Conservation (phyloP, 1,140 invertebrate species). For the Camponotus vicinus region DNA sequence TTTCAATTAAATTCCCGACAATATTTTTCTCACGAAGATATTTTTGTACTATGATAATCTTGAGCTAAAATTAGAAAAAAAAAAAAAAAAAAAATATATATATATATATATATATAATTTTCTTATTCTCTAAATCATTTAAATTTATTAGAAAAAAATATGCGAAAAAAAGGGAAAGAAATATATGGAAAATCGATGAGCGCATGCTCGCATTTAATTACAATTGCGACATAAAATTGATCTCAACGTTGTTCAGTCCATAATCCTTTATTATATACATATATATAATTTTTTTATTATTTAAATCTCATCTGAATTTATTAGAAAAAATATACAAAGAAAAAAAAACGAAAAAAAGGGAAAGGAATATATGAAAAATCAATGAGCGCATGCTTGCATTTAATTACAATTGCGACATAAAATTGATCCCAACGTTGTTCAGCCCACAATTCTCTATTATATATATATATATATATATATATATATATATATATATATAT, state of each 20-base stretch:
- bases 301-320: not conserved
- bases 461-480: too few species aligned
- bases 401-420: conserved; percentile 38
- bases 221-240: conserved; percentile 22
- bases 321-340: not conserved
- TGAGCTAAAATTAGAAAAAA: too few species aligned
- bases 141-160: not conserved
- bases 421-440: not conserved
- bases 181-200: conserved; percentile 18
- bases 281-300: too few species aligned
- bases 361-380: conserved; percentile 3
- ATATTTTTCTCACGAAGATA: not conserved
- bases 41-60: not conserved
- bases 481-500: too few species aligned
- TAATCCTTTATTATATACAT: too few species aligned
- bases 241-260: not conserved
- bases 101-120: too few species aligned
- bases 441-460: too few species aligned
- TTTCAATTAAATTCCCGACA: not conserved
- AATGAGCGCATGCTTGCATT: not conserved
- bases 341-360: not conserved
- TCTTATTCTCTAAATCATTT: too few species aligned
- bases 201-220: not conserved
- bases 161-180: not conserved
- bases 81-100: too few species aligned